Evolutionary conservation across 2,797 vertebrate species (phyloP).

Genomic region (Pogoniulus pusillus): DNA sequence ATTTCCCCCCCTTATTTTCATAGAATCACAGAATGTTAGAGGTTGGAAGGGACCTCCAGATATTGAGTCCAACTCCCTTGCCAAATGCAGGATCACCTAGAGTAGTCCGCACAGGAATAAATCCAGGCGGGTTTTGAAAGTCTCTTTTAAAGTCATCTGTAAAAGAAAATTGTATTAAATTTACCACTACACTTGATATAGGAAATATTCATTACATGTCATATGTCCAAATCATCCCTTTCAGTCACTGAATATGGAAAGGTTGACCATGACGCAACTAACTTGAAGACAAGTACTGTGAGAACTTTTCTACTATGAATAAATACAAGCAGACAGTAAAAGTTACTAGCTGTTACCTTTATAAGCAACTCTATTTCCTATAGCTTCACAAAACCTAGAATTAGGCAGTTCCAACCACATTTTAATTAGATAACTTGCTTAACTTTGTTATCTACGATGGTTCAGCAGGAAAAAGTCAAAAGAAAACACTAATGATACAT

Average conservation of each 20-base stretch:
- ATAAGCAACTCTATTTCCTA: not conserved
- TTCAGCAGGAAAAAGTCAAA: not conserved
- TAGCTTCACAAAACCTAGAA: not conserved
- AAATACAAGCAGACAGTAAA: not conserved
- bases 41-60: too few species aligned
- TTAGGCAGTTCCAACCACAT: not conserved
- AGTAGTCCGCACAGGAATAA: too few species aligned
- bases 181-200: not conserved
- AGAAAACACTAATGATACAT: not conserved
- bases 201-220: not conserved
- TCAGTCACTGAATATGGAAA: not conserved
- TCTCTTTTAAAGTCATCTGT: not conserved
- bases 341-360: not conserved
- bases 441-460: too few species aligned
- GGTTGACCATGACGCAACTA: not conserved
- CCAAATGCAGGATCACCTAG: too few species aligned
- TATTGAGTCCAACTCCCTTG: too few species aligned
- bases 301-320: not conserved
- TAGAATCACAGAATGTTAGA: too few species aligned
- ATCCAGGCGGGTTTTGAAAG: too few species aligned
- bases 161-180: not conserved
- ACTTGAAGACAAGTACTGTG: not conserved
- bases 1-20: not conserved
- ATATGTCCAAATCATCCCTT: not conserved
- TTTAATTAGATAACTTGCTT: not conserved